A percentile compares a stretch with the other conserved stretches of the same genome.
Conservation (phyloP, 2,888 invertebrate genomes). For the Drosophila trichaetosa region DNA sequence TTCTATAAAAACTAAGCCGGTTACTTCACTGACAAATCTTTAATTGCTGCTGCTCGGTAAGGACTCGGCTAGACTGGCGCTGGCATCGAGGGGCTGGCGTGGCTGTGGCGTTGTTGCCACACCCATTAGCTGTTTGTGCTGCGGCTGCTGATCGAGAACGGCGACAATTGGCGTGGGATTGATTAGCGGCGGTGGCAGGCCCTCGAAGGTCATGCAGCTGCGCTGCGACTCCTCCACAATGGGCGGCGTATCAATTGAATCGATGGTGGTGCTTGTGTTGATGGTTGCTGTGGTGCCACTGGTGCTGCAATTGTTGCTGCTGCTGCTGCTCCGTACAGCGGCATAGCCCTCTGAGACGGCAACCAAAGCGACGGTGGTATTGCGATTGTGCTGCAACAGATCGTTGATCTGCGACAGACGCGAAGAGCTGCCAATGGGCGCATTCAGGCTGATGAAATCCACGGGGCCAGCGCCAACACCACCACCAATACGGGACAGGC, state of each 20-base stretch:
- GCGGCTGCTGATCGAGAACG: constrained; percentile 46
- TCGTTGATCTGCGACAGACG: constrained; percentile 84
- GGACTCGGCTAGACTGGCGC: constrained; percentile 17
- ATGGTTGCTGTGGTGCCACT: constrained; percentile 22
- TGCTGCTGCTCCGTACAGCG: constrained; percentile 27
- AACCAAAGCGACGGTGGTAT: constrained; percentile 80
- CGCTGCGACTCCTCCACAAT: constrained; percentile 71
- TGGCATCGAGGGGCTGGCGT: constrained; percentile 62
- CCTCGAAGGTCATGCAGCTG: constrained; percentile 65
- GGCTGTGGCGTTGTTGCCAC: constrained; percentile 51
- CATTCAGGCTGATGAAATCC: constrained; percentile 78
- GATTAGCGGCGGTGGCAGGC: constrained; percentile 64
- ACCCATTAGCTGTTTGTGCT: constrained; percentile 14
- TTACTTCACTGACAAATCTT: neutral
- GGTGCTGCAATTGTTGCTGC: constrained; percentile 20
- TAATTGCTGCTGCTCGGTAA: constrained; percentile 18
- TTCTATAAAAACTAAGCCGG: constrained; percentile 70
- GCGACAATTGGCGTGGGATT: constrained; percentile 66
- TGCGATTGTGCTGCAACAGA: constrained; percentile 83
- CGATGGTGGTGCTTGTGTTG: constrained; percentile 37
- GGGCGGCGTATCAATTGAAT: constrained; percentile 75
- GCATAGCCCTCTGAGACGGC: constrained; percentile 72
- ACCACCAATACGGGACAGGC: constrained; percentile 18
- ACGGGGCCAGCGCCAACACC: constrained; percentile 9
- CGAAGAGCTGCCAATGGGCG: constrained; percentile 81